Evolutionary conservation across 2,113 vertebrate species (phyloP).

Genomic region (Mormyrus lacerda): DNA sequence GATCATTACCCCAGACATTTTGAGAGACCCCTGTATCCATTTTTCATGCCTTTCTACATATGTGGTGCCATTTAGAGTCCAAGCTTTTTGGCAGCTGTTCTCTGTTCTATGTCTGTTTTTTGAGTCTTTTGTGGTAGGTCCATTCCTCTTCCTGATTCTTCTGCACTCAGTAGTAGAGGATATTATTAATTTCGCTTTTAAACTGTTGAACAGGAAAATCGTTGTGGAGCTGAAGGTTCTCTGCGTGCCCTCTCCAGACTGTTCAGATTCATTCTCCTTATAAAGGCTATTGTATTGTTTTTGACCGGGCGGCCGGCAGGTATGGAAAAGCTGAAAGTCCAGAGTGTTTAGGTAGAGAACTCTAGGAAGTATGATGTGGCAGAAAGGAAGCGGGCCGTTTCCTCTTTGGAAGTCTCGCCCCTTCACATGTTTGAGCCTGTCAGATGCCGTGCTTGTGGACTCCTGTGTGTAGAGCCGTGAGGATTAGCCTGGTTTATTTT

Average conservation of each 20-base stretch:
- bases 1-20: conserved; percentile 97
- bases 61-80: conserved; percentile 95
- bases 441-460: neutral
- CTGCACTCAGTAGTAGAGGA: neutral
- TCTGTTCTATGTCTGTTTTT: conserved; percentile 66
- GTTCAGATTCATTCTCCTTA: conserved; percentile 37
- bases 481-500: neutral
- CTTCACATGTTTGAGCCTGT: neutral
- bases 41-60: conserved; percentile 91
- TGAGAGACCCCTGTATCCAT: conserved; percentile 83
- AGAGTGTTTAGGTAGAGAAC: neutral
- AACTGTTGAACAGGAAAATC: conserved; percentile 17
- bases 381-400: neutral
- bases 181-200: conserved; percentile 9
- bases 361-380: neutral
- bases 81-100: conserved; percentile 86
- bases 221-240: conserved; percentile 22
- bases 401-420: neutral
- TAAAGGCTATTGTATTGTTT: conserved; percentile 34
- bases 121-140: conserved; percentile 17
- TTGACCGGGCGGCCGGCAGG: neutral
- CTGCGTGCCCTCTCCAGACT: conserved; percentile 15
- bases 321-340: neutral
- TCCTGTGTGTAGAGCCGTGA: neutral
- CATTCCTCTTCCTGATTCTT: neutral